These are phyloP conservation scores for Artemia franciscana DNA, from an alignment of 1,140 invertebrate species.

Conservation along the genomic window DNA sequence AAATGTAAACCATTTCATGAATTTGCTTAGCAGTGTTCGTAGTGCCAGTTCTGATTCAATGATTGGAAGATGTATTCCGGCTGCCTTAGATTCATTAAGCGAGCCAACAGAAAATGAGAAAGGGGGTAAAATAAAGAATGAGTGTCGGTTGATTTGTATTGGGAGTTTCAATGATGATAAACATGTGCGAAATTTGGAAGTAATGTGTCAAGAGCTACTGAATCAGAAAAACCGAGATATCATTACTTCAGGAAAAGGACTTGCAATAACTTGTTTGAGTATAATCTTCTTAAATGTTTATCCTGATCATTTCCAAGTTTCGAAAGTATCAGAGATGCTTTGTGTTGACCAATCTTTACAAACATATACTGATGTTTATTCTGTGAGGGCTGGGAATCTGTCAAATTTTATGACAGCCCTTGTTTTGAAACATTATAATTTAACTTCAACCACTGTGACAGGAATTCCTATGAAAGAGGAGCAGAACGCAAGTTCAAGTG, in stretches of 20 bases:
- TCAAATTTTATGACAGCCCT: slow-evolving; percentile 12
- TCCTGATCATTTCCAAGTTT: slow-evolving; percentile 46
- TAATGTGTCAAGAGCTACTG: slow-evolving; percentile 50
- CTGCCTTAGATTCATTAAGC: slow-evolving; percentile 61
- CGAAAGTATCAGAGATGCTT: slow-evolving; percentile 36
- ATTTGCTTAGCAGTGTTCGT: slow-evolving; percentile 12
- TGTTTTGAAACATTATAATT: slow-evolving; percentile 45
- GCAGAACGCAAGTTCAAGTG: slow-evolving; percentile 88
- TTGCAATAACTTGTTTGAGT: slow-evolving; percentile 61
- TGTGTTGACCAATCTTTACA: not conserved
- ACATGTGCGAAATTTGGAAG: slow-evolving; percentile 55
- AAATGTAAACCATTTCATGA: slow-evolving; percentile 37
- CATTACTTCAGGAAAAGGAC: slow-evolving; percentile 30
- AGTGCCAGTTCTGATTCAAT: slow-evolving; percentile 29
- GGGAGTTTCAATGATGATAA: slow-evolving; percentile 59
- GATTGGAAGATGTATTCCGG: slow-evolving; percentile 56
- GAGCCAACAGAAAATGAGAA: slow-evolving; percentile 33
- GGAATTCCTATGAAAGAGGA: slow-evolving; percentile 99
- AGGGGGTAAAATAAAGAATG: slow-evolving; percentile 21
- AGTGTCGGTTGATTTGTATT: slow-evolving; percentile 64
- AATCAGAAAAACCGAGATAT: slow-evolving; percentile 54
- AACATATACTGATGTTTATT: not conserved
- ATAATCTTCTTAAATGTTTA: slow-evolving; percentile 66
- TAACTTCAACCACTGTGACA: slow-evolving; percentile 87
- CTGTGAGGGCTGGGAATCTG: slow-evolving; percentile 1